Evolutionary conservation across 1,140 invertebrate genomes (phyloP).

Genomic region (Samia ricini): DNA sequence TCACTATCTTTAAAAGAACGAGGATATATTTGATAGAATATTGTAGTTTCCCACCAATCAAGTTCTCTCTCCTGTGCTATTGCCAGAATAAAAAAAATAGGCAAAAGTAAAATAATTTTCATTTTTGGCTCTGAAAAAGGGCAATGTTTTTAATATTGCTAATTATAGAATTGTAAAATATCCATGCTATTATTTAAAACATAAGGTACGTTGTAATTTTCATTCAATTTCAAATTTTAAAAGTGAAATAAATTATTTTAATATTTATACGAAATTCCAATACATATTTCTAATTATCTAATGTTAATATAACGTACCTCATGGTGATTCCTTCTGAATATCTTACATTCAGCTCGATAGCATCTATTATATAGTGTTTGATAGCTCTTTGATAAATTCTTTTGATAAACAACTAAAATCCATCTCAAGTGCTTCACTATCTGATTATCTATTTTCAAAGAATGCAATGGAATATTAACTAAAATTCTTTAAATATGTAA

Average conservation of each 20-base stretch:
- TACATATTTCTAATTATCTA: too few species aligned
- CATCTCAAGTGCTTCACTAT: neutral
- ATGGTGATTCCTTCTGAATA: conserved; percentile 4
- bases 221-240: too few species aligned
- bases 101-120: conserved; percentile 28
- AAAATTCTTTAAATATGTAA: too few species aligned
- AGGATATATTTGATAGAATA: conserved; percentile 89
- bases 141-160: neutral
- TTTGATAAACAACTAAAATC: conserved; percentile 6
- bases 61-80: conserved; percentile 31
- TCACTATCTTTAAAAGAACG: conserved; percentile 87
- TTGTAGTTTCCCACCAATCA: conserved; percentile 86
- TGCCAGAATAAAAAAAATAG: conserved; percentile 28
- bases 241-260: too few species aligned
- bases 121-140: conserved; percentile 32
- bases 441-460: too few species aligned
- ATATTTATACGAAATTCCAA: too few species aligned
- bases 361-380: conserved; percentile 7
- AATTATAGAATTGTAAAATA: too few species aligned
- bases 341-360: neutral
- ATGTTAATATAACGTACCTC: conserved; percentile 8
- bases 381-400: conserved; percentile 7
- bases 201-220: too few species aligned
- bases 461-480: too few species aligned
- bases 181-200: too few species aligned